Evolutionary conservation across 2,888 invertebrate species (phyloP), one percentile per base, ranked within the genome.

Genomic region (Chymomyza amoena): DNA sequence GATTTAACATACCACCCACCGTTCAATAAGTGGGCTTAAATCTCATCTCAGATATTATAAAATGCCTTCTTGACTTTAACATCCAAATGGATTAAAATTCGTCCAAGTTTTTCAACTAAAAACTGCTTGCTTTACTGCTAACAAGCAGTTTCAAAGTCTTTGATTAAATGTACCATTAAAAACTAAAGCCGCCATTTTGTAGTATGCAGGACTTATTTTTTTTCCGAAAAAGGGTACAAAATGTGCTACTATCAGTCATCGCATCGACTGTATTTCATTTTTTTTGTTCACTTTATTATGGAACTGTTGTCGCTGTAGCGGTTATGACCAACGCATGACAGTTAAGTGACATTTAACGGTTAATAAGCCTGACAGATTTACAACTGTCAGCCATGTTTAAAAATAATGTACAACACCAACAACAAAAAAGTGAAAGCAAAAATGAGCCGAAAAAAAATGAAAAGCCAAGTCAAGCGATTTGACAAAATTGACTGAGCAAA

Each of bases 281-380:
- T 54, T 36, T 50, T 16, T 64, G 62, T 66, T 56, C 61, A 71
- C 65, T 68, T 32, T 25, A 25, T 28, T 10, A 32, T 15, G 59
- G 4, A 15, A 15, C 45, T 68, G 68, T 16, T 70, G 61, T 61
- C 63, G 66, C 50, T 69, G 69, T 50, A 10, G 63, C 39, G 70
- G 72, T 32, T 68, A 75, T 68, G 78, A 62, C 83, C 83, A 73
- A 70, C 79, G 76, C 74, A 78, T 88, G 84, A 86, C 84, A 84
- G 84, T 81, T 84, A 88, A 84, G 84, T 88, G 84, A 86, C 84
- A 86, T 88, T 88, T 88, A 84, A 84, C 84, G 88, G 84, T 88
- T 84, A 84, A 84, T 84, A 84, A 84, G 84, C 87, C 88, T 86
- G 84, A 84, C 84, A 84, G 88, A 84, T 84, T 84, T 88, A 84